Evolutionary conservation across 2,888 invertebrate genomes (phyloP), one percentile per base, ranked within the genome.

Genomic region (Idaea biselata): DNA sequence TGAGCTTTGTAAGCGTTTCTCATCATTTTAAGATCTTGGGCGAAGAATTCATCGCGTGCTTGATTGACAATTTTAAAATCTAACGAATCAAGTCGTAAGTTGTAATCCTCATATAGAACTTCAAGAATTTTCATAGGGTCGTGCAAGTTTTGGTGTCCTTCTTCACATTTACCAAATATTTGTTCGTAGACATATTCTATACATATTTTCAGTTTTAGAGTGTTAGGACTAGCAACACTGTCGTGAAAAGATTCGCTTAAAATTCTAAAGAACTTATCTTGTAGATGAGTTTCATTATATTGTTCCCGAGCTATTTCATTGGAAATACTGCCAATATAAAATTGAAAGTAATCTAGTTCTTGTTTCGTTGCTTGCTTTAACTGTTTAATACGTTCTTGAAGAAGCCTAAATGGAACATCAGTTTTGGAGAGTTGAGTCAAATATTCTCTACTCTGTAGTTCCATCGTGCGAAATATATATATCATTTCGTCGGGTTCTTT

Each of bases 91-190:
- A 92, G 72, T 56, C 79, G 82, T 68, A 91, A 81, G 72, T 91
- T 91, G 56, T 86, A 91, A 69, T 90, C 88, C 77, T 92, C 91
- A 66, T 92, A 92, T 83, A 84, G 85, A 16, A 90, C 81, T 82
- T 92, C 92, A 60, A 92, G 78, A 65, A 91, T 86, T 79, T 89
- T 92, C 87, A 92, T 89, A 17, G 91, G 91, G 68, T 91, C 92
- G 59, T 83, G 81, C 60, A 92, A 69, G 70, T 77, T 86, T 68
- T 86, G 81, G 73, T 92, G 92, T 2, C 90, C 91, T 75, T 92
- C 92, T 72, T 92, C 91, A 72, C 89, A 89, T 70, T 91, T 91
- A 0, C 92, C 91, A 68, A 89, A 86, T 55, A 92, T 74, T 80
- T 91, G 84, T 76, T 91, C 90, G 64, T 91, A 92, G 18, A 92